These are phyloP conservation scores for Adelges cooleyi DNA, from an alignment of 1,140 invertebrate genomes.

Conservation along the genomic window DNA sequence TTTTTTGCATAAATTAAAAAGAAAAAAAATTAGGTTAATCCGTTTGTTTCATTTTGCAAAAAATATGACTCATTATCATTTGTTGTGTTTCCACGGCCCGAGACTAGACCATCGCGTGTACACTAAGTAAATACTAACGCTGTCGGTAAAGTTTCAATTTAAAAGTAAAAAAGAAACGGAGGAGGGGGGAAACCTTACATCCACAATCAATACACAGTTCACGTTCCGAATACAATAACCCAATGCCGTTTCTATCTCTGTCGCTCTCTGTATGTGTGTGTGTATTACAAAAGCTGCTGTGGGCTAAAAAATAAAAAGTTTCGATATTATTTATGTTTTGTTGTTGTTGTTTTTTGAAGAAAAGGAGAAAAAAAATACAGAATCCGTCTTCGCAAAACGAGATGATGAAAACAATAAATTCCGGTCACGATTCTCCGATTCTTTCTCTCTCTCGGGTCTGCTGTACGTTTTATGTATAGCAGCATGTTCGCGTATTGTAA, in stretches of 20 bases:
- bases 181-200: no score
- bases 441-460: neutral
- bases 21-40: no score
- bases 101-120: no score
- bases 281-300: neutral
- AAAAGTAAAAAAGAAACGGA: no score
- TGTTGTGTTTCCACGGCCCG: no score
- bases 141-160: no score
- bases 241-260: no score
- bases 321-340: slow-evolving; percentile 26
- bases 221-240: neutral
- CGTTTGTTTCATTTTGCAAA: no score
- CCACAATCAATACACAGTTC: slow-evolving; percentile 4
- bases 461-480: neutral
- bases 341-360: slow-evolving; percentile 24
- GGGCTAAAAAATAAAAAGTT: slow-evolving; percentile 4
- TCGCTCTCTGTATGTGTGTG: neutral
- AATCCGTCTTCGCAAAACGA: neutral
- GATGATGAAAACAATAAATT: slow-evolving; percentile 22
- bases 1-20: no score
- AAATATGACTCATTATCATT: no score
- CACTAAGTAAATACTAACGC: no score
- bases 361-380: neutral
- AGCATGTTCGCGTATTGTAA: slow-evolving; percentile 5
- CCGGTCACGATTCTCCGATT: slow-evolving; percentile 21